These are phyloP conservation scores for Trididemnum clinides DNA, from an alignment of 23 tunicate species.

Conservation along the genomic window DNA sequence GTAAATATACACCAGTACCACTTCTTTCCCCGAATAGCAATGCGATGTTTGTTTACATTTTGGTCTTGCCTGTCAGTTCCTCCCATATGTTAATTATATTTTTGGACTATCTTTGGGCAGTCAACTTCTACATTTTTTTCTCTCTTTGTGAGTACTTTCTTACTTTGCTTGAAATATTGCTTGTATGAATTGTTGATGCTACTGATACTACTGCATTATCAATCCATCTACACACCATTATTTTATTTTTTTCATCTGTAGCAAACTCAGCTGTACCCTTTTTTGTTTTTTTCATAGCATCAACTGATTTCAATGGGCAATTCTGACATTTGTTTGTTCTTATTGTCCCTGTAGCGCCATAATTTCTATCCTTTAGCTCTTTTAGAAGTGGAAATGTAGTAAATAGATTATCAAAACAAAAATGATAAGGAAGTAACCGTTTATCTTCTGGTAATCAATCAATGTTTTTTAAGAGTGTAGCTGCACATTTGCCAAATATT, in stretches of 20 bases:
- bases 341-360: neutral
- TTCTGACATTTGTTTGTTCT: slow-evolving; percentile 1
- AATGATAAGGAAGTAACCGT: neutral
- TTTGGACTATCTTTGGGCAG: neutral
- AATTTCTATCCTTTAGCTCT: neutral
- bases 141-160: neutral
- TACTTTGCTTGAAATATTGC: neutral
- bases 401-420: neutral
- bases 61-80: slow-evolving; percentile 13
- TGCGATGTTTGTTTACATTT: neutral
- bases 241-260: slow-evolving; percentile 4
- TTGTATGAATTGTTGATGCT: neutral
- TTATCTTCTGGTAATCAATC: slow-evolving; percentile 4
- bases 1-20: slow-evolving; percentile 9
- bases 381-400: neutral
- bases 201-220: slow-evolving; percentile 10
- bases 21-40: neutral
- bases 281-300: neutral
- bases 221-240: neutral
- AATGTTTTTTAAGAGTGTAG: neutral
- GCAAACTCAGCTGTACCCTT: neutral
- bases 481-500: neutral
- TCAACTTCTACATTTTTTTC: neutral
- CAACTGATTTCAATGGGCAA: neutral
- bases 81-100: neutral